Base-by-base conservation (phyloP, 2,888 invertebrate species). In the Cerastoderma edule region DNA sequence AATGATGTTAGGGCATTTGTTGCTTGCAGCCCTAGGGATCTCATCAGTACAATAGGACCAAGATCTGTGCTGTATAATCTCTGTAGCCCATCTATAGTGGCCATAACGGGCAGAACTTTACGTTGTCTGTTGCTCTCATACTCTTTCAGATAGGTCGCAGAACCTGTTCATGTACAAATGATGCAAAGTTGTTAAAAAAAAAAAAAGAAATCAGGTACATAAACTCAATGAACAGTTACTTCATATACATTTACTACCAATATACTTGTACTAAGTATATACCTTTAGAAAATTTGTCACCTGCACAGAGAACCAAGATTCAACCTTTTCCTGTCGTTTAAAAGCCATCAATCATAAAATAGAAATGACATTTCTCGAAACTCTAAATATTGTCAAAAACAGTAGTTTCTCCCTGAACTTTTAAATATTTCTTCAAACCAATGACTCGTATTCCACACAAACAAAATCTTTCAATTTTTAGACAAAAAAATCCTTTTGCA, bases 31-130 rank as follows among this genome's bases (percentile, higher is more conserved):
- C 98, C 98, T 13, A 98, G 89, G 90, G 96, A 96, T 84, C 98
- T 94, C 1, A 96, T 92, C n/a, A 97, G 92, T 0, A 98, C 96
- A 0, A 96, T 88, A 0, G 97, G 97, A 35, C 91, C 88, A 44
- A 90, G 91, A 8, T 86, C 86, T 10, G 95, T 95, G 72, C 95
- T 95, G 92, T 98, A 99, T 8, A 99, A 94, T 57, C 96, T 94
- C 89, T 98, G 96, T 57, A 99, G 93, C 6, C 96, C 96, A 93
- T 99, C 98, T 3, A 98, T 95, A 0, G 96, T 96, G 19, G 96
- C 92, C 95, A 98, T 96, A 0, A 96, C 96, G 0, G 98, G 97
- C 30, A 99, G 94, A 92, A 98, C 98, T 90, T 97, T 96, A 28
- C 96, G 93, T 91, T 99, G 97, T 22, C 98, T 94, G 63, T 94